Conservation (phyloP, 2,888 invertebrate species). For the Diploptera punctata region DNA sequence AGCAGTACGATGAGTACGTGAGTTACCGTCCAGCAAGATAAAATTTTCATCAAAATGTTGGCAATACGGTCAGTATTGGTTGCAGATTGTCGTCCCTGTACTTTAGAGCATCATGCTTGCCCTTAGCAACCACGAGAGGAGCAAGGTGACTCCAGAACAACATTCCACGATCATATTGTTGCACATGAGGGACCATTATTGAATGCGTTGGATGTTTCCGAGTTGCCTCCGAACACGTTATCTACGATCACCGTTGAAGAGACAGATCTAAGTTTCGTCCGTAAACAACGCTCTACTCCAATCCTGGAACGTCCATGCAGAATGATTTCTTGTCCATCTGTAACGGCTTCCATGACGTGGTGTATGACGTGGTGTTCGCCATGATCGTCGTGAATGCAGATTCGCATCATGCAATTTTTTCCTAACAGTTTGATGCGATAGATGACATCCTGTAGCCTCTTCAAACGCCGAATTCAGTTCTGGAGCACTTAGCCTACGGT, state of each 20-base stretch:
- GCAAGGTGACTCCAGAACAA: neutral
- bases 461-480: neutral
- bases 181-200: slow-evolving; percentile 6
- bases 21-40: neutral
- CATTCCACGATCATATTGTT: neutral
- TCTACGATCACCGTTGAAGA: neutral
- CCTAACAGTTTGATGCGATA: slow-evolving; percentile 7
- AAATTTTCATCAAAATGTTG: no score
- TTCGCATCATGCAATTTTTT: neutral
- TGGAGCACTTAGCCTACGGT: slow-evolving; percentile 9
- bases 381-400: neutral
- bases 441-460: neutral
- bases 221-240: neutral
- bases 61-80: neutral
- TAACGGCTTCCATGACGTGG: neutral
- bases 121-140: neutral
- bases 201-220: neutral
- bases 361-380: neutral
- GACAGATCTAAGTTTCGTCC: no score
- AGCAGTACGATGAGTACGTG: neutral
- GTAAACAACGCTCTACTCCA: neutral
- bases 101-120: neutral
- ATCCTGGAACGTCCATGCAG: neutral
- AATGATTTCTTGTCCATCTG: neutral
- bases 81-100: neutral